Percentiles rank a stretch among this genome's conserved stretches.
phyloP scores from a whole-genome alignment of 2,888 invertebrate genomes.

The Ferrisia virgata region DNA sequence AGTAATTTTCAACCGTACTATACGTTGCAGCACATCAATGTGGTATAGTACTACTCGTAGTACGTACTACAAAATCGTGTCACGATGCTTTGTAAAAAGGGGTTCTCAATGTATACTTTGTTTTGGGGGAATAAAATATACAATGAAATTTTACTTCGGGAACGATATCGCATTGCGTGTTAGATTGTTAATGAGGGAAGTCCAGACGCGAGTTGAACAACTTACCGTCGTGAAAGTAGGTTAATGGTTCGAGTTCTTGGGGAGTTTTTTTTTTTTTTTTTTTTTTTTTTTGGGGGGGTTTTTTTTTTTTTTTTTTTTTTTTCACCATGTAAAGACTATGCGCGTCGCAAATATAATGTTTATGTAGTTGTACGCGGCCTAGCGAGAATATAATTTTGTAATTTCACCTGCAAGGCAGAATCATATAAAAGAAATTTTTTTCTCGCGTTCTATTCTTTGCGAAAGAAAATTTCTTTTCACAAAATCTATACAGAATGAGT shows the following conservation, averaged over 20 bases:
- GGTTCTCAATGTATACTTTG: background rate
- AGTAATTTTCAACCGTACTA: background rate
- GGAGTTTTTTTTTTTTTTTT: slow-evolving; percentile 1
- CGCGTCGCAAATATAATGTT: background rate
- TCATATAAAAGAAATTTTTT: background rate
- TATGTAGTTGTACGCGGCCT: background rate
- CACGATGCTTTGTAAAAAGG: slow-evolving; percentile 19
- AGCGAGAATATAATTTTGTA: background rate
- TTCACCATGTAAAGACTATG: background rate
- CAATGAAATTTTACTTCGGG: background rate
- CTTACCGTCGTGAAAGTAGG: slow-evolving; percentile 26
- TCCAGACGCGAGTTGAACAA: slow-evolving; percentile 23
- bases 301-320: no score
- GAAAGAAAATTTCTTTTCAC: background rate
- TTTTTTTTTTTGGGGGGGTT: background rate
- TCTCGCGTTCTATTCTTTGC: background rate
- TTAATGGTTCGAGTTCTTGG: slow-evolving; percentile 27
- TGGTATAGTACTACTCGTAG: background rate
- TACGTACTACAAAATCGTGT: slow-evolving; percentile 13
- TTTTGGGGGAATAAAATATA: slow-evolving; percentile 6
- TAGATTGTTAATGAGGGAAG: slow-evolving; percentile 31
- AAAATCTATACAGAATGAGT: background rate
- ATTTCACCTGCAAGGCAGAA: background rate
- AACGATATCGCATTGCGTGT: slow-evolving; percentile 26
- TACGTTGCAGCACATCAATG: background rate